Base-by-base conservation (phyloP, 2,113 vertebrate genomes). In the Istiophorus platypterus region DNA sequence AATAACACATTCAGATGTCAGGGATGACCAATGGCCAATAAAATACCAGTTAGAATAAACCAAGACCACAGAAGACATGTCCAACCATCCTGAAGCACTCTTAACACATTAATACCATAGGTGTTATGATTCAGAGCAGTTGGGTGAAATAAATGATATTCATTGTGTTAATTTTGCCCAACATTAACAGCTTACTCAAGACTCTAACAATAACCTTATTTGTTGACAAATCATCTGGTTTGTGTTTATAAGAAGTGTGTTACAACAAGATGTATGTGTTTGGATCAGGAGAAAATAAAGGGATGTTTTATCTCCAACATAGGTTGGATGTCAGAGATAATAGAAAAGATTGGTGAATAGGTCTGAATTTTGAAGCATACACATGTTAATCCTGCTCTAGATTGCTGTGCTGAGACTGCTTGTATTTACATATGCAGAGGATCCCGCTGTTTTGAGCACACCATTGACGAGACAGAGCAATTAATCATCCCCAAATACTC, bases 401-500 rank as follows among this genome's bases (percentile, higher is more conserved):
- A 81, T 94, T 93, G 92, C 93, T 95, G 96, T 75, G 84, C 93
- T 69, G 94, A 95, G 96, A 94, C 94, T 93, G 95, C 96, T 95
- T 94, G 90, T 95, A 95, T 98, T 96, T 96, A 96, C 97, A 96
- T 95, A 96, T 95, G 94, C 91, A 83, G 92, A 96, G 96, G 94
- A 94, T 96, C 98, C 96, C 29, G 96, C 97, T 93, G 97, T 96
- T 97, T 93, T 76, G 84, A 91, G 95, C 95, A 92, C 95, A 96
- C 95, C 0, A 91, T 95, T 95, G 89, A 85, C 93, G 91, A 95
- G 97, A 98, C 98, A 97, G 95, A 94, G 95, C 96, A 97, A 98
- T 99, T 98, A 98, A 97, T 98, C 98, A 99, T 94, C 89, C 92
- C 94, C 94, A 96, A 95, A 96, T 95, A 91, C 96, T 96, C 96